phyloP scores from a whole-genome alignment of 2,888 invertebrate genomes.

The Onthophagus sagittarius region DNA sequence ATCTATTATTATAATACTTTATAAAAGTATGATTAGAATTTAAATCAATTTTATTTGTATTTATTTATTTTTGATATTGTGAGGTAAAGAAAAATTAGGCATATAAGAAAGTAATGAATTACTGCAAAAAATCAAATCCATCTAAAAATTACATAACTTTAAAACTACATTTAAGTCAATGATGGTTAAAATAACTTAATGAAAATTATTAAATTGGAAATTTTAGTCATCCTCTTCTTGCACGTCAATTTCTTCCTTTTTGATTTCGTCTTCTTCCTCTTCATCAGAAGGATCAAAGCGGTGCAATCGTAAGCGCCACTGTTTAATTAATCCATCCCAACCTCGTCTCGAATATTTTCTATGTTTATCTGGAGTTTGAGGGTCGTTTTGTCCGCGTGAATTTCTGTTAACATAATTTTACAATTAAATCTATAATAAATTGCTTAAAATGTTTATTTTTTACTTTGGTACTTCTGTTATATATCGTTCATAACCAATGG shows the following conservation, averaged over 20 bases:
- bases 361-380: conserved; percentile 85
- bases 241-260: neutral
- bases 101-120: no score
- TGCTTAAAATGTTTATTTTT: conserved; percentile 34
- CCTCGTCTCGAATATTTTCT: conserved; percentile 85
- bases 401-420: neutral
- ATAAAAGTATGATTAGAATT: no score
- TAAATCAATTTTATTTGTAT: no score
- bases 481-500: conserved; percentile 80
- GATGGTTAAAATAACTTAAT: neutral
- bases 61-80: no score
- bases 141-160: no score
- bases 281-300: conserved; percentile 61
- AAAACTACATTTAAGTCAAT: neutral
- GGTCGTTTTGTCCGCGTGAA: conserved; percentile 66
- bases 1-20: no score
- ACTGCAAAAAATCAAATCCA: no score
- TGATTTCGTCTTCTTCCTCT: neutral
- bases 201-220: neutral
- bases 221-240: neutral
- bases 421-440: neutral
- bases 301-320: conserved; percentile 85
- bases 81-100: no score
- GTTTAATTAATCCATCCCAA: conserved; percentile 84
- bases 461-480: conserved; percentile 65